Evolutionary conservation across 1,140 invertebrate species (phyloP).

Genomic region (Ceratina australensis): DNA sequence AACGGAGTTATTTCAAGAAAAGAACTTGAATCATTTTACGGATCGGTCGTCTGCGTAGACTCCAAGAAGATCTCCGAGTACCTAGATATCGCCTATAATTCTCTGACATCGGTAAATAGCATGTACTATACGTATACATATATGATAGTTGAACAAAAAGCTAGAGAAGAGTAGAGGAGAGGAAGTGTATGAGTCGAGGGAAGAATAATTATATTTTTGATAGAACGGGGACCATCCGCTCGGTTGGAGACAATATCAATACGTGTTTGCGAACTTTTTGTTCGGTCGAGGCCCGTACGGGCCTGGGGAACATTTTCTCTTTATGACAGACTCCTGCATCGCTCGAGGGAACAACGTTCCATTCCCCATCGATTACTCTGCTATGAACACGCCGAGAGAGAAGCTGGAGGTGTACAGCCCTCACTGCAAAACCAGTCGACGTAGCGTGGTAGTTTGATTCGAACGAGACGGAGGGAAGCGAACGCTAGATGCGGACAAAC

Average conservation of each 20-base stretch:
- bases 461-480: not conserved
- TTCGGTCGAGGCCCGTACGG: slow-evolving; percentile 86
- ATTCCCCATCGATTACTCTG: slow-evolving; percentile 88
- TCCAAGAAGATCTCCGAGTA: slow-evolving; percentile 82
- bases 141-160: not conserved
- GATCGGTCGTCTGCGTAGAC: slow-evolving; percentile 84
- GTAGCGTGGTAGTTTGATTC: slow-evolving; percentile 84
- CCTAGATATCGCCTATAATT: slow-evolving; percentile 83
- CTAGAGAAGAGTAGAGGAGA: no score
- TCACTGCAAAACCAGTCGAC: slow-evolving; percentile 84
- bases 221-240: slow-evolving; percentile 85
- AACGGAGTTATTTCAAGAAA: slow-evolving; percentile 83
- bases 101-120: slow-evolving; percentile 84
- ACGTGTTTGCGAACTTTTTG: slow-evolving; percentile 86
- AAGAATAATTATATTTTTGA: slow-evolving; percentile 51
- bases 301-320: slow-evolving; percentile 86
- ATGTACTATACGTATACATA: slow-evolving; percentile 8
- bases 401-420: slow-evolving; percentile 85
- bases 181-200: not conserved
- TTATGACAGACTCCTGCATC: slow-evolving; percentile 68
- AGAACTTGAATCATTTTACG: slow-evolving; percentile 84
- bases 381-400: slow-evolving; percentile 84
- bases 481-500: not conserved
- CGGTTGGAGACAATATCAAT: slow-evolving; percentile 83
- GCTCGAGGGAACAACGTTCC: slow-evolving; percentile 67